Evolutionary conservation across 2,797 vertebrate genomes (phyloP).

Genomic region (Falco rusticolus): DNA sequence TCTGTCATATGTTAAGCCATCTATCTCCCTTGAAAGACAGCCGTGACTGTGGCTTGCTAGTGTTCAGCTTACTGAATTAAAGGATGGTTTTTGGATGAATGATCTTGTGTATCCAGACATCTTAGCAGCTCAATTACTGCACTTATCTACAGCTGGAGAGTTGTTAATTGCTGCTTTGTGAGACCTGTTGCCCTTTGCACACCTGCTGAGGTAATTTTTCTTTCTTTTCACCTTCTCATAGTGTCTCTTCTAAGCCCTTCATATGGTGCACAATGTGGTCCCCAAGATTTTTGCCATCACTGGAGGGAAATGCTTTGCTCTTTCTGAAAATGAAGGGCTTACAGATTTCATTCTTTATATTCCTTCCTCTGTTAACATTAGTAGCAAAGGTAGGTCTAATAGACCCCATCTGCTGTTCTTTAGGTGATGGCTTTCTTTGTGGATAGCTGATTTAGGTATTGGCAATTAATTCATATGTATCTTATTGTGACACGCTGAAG

Average conservation of each 20-base stretch:
- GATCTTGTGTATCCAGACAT: neutral
- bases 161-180: neutral
- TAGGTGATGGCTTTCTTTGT: neutral
- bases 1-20: neutral
- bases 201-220: neutral
- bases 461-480: neutral
- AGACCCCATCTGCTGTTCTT: neutral
- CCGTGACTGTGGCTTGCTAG: neutral
- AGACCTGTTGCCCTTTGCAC: neutral
- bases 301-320: neutral
- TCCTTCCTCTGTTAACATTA: neutral
- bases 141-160: neutral
- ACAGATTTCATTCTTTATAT: neutral
- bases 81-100: neutral
- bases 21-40: neutral
- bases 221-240: neutral
- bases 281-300: fast-evolving
- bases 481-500: neutral
- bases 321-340: neutral
- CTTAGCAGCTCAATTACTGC: neutral
- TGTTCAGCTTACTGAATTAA: neutral
- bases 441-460: neutral
- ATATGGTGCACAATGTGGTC: neutral
- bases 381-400: neutral
- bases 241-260: neutral